Evolutionary conservation across 64 coral and sea anemone genomes (phyloP), one percentile per base, ranked within the genome.

Genomic region (Porites lutea): DNA sequence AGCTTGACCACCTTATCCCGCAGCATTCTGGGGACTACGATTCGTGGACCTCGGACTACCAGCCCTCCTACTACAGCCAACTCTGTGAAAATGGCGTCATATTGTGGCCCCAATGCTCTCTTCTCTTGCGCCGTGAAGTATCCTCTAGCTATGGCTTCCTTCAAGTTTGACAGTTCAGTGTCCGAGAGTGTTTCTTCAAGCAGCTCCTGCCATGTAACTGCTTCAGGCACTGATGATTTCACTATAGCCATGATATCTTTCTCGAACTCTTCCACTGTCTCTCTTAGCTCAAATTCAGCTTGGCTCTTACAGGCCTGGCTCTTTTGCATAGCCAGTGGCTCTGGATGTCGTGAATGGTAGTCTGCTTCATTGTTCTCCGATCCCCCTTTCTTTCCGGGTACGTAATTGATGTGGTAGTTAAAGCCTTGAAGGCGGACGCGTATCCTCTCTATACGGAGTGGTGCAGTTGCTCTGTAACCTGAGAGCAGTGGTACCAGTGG

Each of bases 301-400:
- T 72, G 19, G 4, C 19, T 59, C n/a, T 19, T 66, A 4, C 84
- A 72, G 62, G 19, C 4, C 2, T 52, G 62, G 84, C 50, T 23
- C 48, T 72, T 15, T 72, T 48, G 50, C 44, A 3, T 21, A 63
- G 55, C 12, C 55, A 65, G 16, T 72, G 84, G 84, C 67, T 87
- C 84, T 55, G 84, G 65, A 45, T 87, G 65, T 11, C 63, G 19
- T 61, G 83, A 79, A 8, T 62, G 19, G 75, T 93, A 69, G 74
- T 82, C 92, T 58, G 92, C 85, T 79, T 93, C 84, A 64, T 93
- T 93, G 67, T 65, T 50, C 75, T 93, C 86, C 61, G 78, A 70
- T 44, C 91, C 91, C 62, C 57, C 91, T 48, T 87, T 88, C 83
- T 88, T 79, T 86, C 91, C 91, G 15, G 91, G 27, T 52, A 79